phyloP scores from a whole-genome alignment of 2,113 vertebrate species.

The Embiotoca jacksoni region DNA sequence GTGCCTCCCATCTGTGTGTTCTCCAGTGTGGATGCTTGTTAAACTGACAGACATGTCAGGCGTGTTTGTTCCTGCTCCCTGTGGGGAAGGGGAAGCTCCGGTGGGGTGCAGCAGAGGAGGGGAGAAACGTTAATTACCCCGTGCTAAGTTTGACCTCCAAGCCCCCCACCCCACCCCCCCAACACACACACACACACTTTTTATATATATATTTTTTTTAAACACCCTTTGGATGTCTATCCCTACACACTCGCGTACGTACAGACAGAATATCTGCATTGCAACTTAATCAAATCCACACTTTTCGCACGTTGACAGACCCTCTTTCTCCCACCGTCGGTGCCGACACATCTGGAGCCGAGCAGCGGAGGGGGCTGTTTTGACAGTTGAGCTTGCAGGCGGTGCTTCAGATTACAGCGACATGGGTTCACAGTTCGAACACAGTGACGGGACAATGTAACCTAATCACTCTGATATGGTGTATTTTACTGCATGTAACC shows the following conservation, averaged over 20 bases:
- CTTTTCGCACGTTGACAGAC: conserved; percentile 8
- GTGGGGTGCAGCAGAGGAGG: conserved; percentile 62
- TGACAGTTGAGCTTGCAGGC: conserved; percentile 72
- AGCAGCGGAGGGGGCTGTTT: conserved; percentile 64
- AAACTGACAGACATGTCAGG: conserved; percentile 72
- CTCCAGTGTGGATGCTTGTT: not conserved
- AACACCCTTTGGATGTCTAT: too few species aligned
- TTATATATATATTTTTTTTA: too few species aligned
- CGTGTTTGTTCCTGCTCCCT: conserved; percentile 88
- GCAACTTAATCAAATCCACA: conserved; percentile 65
- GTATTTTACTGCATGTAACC: not conserved
- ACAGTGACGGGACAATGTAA: conserved; percentile 14
- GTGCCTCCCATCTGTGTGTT: not conserved
- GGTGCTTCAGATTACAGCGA: conserved; percentile 55
- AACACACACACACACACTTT: not conserved
- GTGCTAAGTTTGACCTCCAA: conserved; percentile 81
- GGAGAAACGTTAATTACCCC: conserved; percentile 63
- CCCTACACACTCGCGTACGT: not conserved
- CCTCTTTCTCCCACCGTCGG: conserved; percentile 18
- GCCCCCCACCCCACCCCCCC: conserved; percentile 30
- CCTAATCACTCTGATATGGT: conserved; percentile 1
- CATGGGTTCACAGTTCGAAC: conserved; percentile 47
- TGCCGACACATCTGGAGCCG: conserved; percentile 70
- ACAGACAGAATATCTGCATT: conserved; percentile 24
- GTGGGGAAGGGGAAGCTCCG: conserved; percentile 86